A percentile compares a stretch with the other conserved stretches of the same genome.
These are phyloP conservation scores for Origma solitaria DNA, from an alignment of 2,113 vertebrate genomes.

Conservation along the genomic window DNA sequence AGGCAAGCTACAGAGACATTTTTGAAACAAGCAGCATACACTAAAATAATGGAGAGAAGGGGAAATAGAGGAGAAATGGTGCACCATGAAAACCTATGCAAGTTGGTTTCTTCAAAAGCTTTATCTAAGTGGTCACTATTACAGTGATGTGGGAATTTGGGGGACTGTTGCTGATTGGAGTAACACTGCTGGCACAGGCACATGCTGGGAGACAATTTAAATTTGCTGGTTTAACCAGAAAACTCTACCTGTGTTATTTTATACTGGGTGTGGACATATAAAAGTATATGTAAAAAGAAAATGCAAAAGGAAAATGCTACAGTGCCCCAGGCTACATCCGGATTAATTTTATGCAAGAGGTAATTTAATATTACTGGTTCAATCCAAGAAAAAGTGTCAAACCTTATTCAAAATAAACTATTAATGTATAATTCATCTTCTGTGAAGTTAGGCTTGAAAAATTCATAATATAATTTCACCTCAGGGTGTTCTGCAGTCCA, in stretches of 20 bases:
- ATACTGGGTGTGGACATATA: background rate
- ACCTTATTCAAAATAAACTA: slow-evolving; percentile 10
- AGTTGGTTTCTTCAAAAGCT: background rate
- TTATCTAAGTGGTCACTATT: background rate
- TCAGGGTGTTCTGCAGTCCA: background rate
- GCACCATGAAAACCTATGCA: background rate
- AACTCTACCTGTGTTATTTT: background rate
- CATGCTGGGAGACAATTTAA: background rate
- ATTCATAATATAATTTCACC: background rate
- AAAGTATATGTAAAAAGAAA: background rate
- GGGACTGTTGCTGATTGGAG: background rate
- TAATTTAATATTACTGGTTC: background rate
- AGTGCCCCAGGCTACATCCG: background rate
- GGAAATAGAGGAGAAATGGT: background rate
- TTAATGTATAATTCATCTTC: background rate
- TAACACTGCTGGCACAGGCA: background rate
- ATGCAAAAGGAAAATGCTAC: background rate
- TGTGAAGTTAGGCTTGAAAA: background rate
- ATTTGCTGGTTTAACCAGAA: background rate
- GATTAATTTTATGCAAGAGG: background rate
- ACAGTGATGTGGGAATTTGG: background rate
- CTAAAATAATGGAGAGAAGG: background rate
- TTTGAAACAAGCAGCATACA: background rate
- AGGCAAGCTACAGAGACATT: background rate
- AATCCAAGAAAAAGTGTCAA: background rate